Conservation (phyloP, 1,140 invertebrate species). For the Manduca sexta region DNA sequence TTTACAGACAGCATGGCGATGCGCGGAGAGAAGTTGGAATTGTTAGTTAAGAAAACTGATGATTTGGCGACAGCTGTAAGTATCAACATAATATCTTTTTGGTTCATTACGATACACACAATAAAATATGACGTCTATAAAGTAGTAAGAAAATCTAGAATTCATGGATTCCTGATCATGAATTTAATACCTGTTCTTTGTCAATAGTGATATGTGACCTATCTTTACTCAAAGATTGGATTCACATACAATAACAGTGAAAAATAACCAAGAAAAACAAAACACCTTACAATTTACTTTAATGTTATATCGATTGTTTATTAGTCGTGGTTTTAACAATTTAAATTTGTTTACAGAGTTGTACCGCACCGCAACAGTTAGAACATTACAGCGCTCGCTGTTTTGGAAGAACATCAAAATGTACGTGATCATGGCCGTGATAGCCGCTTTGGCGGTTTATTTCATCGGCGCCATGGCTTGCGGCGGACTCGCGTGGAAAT, state of each 20-base stretch:
- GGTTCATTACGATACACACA: too few relatives aligned
- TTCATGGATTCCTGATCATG: too few relatives aligned
- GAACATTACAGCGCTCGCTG: constrained; percentile 88
- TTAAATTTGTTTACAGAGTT: constrained; percentile 78
- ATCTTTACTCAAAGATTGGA: too few relatives aligned
- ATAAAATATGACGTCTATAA: too few relatives aligned
- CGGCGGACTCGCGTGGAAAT: constrained; percentile 86
- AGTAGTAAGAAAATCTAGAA: too few relatives aligned
- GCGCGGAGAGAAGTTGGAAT: constrained; percentile 90
- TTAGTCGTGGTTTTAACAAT: background rate
- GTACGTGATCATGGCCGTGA: constrained; percentile 83
- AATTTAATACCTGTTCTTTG: too few relatives aligned
- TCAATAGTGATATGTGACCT: too few relatives aligned
- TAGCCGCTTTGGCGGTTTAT: constrained; percentile 87
- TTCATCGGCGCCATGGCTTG: constrained; percentile 90
- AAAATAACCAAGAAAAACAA: background rate
- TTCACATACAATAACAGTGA: too few relatives aligned
- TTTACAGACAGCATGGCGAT: constrained; percentile 86
- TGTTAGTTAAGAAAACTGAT: constrained; percentile 93
- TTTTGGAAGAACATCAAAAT: constrained; percentile 97
- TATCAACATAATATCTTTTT: constrained; percentile 27
- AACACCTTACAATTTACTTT: background rate
- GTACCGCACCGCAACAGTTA: constrained; percentile 89
- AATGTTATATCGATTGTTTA: background rate
- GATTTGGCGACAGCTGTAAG: constrained; percentile 90